Conservation (phyloP, 2,797 vertebrate species). For the Scolopax rusticola region DNA sequence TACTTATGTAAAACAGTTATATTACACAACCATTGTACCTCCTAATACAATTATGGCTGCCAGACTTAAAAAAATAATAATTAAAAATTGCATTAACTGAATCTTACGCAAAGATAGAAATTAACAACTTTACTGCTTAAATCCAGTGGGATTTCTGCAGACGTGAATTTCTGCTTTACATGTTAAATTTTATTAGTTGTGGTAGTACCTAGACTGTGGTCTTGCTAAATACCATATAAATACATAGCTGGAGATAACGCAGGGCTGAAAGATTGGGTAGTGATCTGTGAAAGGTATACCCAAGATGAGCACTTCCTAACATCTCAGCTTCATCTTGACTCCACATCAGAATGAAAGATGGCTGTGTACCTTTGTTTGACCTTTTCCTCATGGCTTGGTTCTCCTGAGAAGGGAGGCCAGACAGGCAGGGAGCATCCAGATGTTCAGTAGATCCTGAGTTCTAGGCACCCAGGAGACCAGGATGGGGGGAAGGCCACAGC, state of each 20-base stretch:
- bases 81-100: background rate
- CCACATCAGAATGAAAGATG: background rate
- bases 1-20: background rate
- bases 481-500: background rate
- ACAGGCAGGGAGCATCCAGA: background rate
- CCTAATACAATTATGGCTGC: background rate
- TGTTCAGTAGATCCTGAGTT: background rate
- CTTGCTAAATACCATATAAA: rapidly evolving
- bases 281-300: background rate
- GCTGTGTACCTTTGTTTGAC: background rate
- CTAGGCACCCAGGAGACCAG: background rate
- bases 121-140: background rate
- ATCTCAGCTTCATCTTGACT: background rate
- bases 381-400: background rate
- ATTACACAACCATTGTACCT: background rate
- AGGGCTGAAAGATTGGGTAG: background rate
- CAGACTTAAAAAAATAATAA: background rate
- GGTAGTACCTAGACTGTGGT: background rate
- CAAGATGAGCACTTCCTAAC: background rate
- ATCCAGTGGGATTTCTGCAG: background rate
- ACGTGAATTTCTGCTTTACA: background rate
- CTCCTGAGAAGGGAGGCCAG: background rate
- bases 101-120: background rate
- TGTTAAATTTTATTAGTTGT: background rate
- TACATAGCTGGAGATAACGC: background rate